A percentile compares a stretch with the other conserved stretches of the same genome.
Evolutionary conservation across 35 echinoderm and acorn worm genomes (phyloP).

Genomic region (Hemicentrotus pulcherrimus): DNA sequence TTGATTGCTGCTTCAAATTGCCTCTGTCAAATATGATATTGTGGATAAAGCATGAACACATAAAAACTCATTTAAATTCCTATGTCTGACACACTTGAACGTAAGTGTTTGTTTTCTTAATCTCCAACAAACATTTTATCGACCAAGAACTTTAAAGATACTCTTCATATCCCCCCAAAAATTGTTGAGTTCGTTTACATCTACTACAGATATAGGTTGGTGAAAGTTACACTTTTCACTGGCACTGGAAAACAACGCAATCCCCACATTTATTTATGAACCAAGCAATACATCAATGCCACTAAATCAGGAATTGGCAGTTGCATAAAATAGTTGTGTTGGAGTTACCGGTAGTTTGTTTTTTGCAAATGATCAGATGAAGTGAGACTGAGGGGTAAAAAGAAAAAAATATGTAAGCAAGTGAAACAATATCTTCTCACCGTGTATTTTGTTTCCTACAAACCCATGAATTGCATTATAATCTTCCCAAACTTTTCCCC

Average conservation of each 20-base stretch:
- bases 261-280: not conserved
- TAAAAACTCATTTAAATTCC: not conserved
- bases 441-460: no score
- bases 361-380: no score
- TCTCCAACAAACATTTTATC: not conserved
- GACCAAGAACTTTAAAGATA: not conserved
- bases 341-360: no score
- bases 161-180: not conserved
- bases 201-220: not conserved
- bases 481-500: no score
- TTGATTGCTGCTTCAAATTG: not conserved
- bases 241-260: not conserved
- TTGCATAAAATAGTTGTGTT: no score
- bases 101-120: not conserved
- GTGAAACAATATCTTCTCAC: no score
- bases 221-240: not conserved
- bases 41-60: not conserved
- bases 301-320: no score
- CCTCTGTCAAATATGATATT: not conserved
- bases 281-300: no score
- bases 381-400: no score
- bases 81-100: not conserved
- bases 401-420: no score
- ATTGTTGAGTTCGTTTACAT: not conserved
- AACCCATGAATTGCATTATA: no score